These are phyloP conservation scores for Coccyzus lansbergi DNA, from an alignment of 2,797 vertebrate species.

Conservation along the genomic window DNA sequence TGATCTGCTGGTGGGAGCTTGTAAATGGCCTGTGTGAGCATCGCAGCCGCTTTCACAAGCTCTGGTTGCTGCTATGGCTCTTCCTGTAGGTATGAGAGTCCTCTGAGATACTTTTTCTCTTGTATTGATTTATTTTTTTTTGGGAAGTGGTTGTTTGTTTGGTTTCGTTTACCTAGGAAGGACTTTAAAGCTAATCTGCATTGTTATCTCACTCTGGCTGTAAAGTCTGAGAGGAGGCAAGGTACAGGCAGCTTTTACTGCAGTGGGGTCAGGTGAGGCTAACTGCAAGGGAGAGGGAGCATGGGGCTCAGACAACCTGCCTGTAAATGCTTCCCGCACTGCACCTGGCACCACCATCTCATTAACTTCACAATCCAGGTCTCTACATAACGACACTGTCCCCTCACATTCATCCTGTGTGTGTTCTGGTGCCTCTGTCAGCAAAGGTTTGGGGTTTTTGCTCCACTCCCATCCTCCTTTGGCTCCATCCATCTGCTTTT, in stretches of 20 bases:
- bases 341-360: not conserved
- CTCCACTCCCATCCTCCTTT: not conserved
- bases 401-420: not conserved
- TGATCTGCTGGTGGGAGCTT: not conserved
- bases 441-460: not conserved
- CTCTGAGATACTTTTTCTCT: not conserved
- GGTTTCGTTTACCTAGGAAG: not conserved
- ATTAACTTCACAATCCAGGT: fast-evolving
- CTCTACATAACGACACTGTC: fast-evolving
- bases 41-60: not conserved
- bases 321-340: fast-evolving
- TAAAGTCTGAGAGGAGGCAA: constrained; percentile 25
- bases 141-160: not conserved
- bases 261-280: not conserved
- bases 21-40: fast-evolving
- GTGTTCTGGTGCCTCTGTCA: not conserved
- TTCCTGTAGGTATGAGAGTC: not conserved
- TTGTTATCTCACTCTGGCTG: not conserved
- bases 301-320: not conserved
- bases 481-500: not conserved
- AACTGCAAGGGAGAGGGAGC: fast-evolving
- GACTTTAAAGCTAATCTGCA: not conserved
- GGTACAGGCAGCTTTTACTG: constrained; percentile 35
- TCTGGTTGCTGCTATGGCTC: not conserved
- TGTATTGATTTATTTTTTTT: not conserved